Evolutionary conservation across 2,888 invertebrate species (phyloP).

Genomic region (Dryobota labecula): DNA sequence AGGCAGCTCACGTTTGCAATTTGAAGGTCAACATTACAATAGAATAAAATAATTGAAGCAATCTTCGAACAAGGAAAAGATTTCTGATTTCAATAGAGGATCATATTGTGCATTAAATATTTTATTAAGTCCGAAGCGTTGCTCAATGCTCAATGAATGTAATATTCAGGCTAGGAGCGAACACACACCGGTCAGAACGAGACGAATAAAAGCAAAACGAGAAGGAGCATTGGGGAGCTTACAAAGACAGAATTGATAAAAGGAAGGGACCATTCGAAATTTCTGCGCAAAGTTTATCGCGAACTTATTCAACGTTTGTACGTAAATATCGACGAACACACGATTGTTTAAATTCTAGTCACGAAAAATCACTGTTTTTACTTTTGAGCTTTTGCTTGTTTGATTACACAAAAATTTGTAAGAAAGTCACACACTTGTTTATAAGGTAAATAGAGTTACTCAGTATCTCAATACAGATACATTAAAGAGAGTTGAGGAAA

Average conservation of each 20-base stretch:
- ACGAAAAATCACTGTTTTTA: slow-evolving; percentile 55
- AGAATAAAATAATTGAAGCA: slow-evolving; percentile 40
- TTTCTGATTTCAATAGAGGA: slow-evolving; percentile 45
- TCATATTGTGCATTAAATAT: slow-evolving; percentile 63
- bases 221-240: slow-evolving; percentile 70
- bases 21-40: slow-evolving; percentile 66
- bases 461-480: slow-evolving; percentile 60
- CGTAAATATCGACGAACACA: slow-evolving; percentile 43
- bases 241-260: slow-evolving; percentile 72
- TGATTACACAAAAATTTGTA: slow-evolving; percentile 41
- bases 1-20: slow-evolving; percentile 61
- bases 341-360: slow-evolving; percentile 42
- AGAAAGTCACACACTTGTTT: slow-evolving; percentile 56
- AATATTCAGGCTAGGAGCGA: slow-evolving; percentile 72
- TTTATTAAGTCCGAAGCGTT: slow-evolving; percentile 70
- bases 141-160: slow-evolving; percentile 76
- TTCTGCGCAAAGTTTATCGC: slow-evolving; percentile 55
- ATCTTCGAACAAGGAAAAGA: slow-evolving; percentile 34
- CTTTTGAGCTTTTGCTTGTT: slow-evolving; percentile 38
- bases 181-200: slow-evolving; percentile 66
- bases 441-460: slow-evolving; percentile 62
- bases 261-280: slow-evolving; percentile 62
- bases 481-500: slow-evolving; percentile 56
- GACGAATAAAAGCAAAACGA: slow-evolving; percentile 68
- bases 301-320: slow-evolving; percentile 47